phyloP scores from a whole-genome alignment of 2,113 vertebrate species.

The Nanger granti region DNA sequence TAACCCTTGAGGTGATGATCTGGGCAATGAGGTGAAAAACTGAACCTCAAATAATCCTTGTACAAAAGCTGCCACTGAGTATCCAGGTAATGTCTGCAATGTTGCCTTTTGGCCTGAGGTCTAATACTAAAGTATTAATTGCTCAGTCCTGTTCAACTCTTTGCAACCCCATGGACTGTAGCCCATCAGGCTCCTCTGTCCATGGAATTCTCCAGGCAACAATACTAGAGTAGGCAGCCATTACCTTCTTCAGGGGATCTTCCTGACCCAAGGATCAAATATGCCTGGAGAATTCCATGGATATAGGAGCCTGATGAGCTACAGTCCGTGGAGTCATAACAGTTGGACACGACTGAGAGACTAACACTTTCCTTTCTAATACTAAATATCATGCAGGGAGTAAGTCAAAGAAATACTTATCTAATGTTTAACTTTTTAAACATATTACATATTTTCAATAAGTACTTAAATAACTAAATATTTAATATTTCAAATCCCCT shows the following conservation, averaged over 20 bases:
- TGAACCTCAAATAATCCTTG: neutral
- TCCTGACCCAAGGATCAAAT: neutral
- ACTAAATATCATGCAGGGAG: neutral
- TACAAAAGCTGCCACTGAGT: neutral
- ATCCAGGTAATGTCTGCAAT: neutral
- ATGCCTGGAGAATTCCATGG: neutral
- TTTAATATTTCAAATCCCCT: neutral
- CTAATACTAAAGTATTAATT: neutral
- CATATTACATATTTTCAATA: neutral
- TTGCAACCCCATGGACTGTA: neutral
- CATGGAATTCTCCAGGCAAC: neutral
- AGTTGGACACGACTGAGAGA: neutral
- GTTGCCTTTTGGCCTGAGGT: neutral
- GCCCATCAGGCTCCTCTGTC: neutral
- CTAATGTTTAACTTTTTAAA: neutral
- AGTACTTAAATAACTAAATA: neutral
- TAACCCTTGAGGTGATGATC: neutral
- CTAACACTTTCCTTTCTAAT: neutral
- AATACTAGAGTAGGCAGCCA: neutral
- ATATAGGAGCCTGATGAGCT: too few relatives aligned
- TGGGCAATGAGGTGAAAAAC: neutral
- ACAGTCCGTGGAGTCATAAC: neutral
- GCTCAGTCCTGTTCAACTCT: neutral
- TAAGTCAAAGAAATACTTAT: neutral
- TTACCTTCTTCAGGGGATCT: neutral